Conservation (phyloP, 2,113 vertebrate species). For the Lepidothrix coronata region DNA sequence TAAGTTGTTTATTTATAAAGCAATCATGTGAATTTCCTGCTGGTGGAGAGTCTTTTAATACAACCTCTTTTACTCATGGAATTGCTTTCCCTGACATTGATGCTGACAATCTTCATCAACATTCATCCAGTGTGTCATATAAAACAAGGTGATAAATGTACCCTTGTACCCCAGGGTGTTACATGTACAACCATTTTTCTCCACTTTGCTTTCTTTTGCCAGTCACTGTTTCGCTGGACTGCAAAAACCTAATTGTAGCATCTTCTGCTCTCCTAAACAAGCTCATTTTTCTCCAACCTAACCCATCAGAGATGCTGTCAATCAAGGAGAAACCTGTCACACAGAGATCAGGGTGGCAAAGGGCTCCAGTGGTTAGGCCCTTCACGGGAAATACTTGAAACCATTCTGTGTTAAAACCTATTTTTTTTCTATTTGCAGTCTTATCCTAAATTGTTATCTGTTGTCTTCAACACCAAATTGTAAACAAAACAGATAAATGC, state of each 20-base stretch:
- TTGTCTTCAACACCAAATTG: neutral
- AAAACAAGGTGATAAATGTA: slow-evolving; percentile 52
- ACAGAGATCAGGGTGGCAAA: neutral
- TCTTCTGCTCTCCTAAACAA: slow-evolving; percentile 67
- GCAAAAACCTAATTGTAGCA: slow-evolving; percentile 48
- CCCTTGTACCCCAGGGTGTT: neutral
- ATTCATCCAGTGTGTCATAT: slow-evolving; percentile 10
- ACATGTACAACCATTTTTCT: slow-evolving; percentile 6
- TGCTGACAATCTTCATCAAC: slow-evolving; percentile 40
- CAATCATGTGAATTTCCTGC: slow-evolving; percentile 4
- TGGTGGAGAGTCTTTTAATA: neutral
- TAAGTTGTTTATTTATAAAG: neutral
- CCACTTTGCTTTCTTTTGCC: slow-evolving; percentile 1
- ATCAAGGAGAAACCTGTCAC: slow-evolving; percentile 1
- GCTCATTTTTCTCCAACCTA: slow-evolving; percentile 55
- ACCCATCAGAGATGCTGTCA: slow-evolving; percentile 59
- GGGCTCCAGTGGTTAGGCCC: neutral
- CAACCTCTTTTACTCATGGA: neutral
- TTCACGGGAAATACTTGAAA: neutral
- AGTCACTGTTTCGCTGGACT: neutral
- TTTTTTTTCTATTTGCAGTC: neutral
- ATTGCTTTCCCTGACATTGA: slow-evolving; percentile 3
- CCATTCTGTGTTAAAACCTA: neutral
- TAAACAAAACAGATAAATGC: slow-evolving; percentile 41
- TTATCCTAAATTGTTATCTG: neutral